Percentiles rank a stretch among this genome's conserved stretches.
Conservation (phyloP, 1,140 invertebrate genomes). For the Homarus americanus region DNA sequence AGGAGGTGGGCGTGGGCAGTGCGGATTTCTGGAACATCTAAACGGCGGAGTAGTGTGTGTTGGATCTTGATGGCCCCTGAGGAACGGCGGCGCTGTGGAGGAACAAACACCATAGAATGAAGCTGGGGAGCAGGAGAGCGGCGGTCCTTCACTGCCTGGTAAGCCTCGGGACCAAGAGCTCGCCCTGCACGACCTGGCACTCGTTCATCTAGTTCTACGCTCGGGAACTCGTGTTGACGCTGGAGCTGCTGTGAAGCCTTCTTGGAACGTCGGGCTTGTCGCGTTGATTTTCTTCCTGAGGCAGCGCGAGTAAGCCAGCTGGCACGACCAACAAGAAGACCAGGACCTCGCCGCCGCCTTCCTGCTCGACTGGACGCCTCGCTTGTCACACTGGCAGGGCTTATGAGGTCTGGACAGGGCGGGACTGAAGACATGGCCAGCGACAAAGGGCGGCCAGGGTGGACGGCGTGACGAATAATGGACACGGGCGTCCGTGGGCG, state of each 20-base stretch:
- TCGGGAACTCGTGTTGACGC: slow-evolving; percentile 29
- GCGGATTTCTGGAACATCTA: slow-evolving; percentile 61
- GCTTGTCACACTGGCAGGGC: slow-evolving; percentile 73
- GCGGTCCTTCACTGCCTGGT: slow-evolving; percentile 16
- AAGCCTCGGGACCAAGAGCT: slow-evolving; percentile 49
- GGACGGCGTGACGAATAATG: slow-evolving; percentile 67
- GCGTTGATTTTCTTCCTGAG: slow-evolving; percentile 63
- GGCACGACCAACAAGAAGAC: slow-evolving; percentile 66
- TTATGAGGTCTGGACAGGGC: slow-evolving; percentile 70
- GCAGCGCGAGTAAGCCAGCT: slow-evolving; percentile 67
- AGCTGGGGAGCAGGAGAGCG: slow-evolving; percentile 6
- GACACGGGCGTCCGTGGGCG: slow-evolving; percentile 73
- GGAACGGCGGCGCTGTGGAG: slow-evolving; percentile 73
- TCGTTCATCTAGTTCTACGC: slow-evolving; percentile 53
- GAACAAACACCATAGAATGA: slow-evolving; percentile 71
- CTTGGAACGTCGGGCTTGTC: slow-evolving; percentile 52
- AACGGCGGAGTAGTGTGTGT: slow-evolving; percentile 58
- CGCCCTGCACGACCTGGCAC: slow-evolving; percentile 30
- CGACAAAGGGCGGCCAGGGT: slow-evolving; percentile 66
- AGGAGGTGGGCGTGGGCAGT: slow-evolving; percentile 72
- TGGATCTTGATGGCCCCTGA: slow-evolving; percentile 56
- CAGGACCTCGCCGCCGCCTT: slow-evolving; percentile 59
- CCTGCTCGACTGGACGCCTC: slow-evolving; percentile 70
- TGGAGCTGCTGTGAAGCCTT: slow-evolving; percentile 47
- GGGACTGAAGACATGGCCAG: slow-evolving; percentile 63